Base-by-base conservation (phyloP, 2,113 vertebrate species). In the Arothron firmamentum region DNA sequence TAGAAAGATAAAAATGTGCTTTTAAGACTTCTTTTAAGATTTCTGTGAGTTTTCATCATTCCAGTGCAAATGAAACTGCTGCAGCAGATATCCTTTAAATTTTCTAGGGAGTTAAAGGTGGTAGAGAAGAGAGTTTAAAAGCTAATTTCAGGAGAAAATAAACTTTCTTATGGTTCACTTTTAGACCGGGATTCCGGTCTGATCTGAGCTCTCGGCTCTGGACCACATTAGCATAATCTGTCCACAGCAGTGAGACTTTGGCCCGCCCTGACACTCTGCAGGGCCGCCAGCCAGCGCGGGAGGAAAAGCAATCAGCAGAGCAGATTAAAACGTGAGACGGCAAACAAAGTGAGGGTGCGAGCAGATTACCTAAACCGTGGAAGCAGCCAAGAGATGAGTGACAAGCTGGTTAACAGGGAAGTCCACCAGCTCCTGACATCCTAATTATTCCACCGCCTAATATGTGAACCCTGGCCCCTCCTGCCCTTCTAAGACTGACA, bases 211-310 rank as follows among this genome's bases (percentile, higher is more conserved):
- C 62, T 56, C 18, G 0, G 15, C 49, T 60, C 62, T 70, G 47
- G 67, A 56, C 52, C 0, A 17, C 72, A 74, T 85, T 84, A 84
- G 52, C 74, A 84, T 85, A 82, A 84, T 82, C 81, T 81, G 71
- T 78, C 72, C 74, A 38, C 34, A 41, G 69, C 57, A 78, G 83
- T 84, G 84, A 81, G 56, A 78, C 77, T 85, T 78, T 80, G 79
- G 70, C 75, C 74, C 62, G 76, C 49, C 15, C 67, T 72, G 83
- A 81, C 81, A 78, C 62, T 72, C 65, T 48, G 70, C 45, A 41
- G 61, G 66, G 77, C 60, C 45, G 75, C 74, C 75, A 59, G 79
- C 79, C 81, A 70, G 68, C 19, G 65, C 53, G 25, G 73, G 56
- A 11, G 14, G 47, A 55, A 75, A 85, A 87, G 81, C 77, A 83